Conservation (phyloP, 2,888 invertebrate genomes). For the Opisthograptis luteolata region DNA sequence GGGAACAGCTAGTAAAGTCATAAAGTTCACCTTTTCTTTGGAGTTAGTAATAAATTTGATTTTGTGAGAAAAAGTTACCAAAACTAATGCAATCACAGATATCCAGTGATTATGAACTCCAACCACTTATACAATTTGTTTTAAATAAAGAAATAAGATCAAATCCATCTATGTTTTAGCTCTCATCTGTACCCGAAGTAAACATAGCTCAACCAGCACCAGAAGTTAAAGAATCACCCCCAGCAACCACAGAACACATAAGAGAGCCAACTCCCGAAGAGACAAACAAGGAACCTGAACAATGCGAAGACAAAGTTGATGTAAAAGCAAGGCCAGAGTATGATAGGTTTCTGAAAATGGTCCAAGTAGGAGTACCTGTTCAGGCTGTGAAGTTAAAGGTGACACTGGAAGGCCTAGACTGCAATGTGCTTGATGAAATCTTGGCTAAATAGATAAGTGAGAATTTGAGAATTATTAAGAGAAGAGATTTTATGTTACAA, state of each 20-base stretch:
- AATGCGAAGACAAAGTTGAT: slow-evolving; percentile 13
- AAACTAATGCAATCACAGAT: no score
- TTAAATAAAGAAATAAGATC: no score
- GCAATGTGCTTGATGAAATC: slow-evolving; percentile 86
- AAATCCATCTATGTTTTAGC: no score
- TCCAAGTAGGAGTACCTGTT: slow-evolving; percentile 94
- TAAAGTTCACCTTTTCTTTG: no score
- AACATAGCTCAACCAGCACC: slow-evolving; percentile 41
- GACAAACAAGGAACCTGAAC: slow-evolving; percentile 9
- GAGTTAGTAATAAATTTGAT: no score
- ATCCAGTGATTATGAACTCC: neutral
- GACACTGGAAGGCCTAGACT: slow-evolving; percentile 91
- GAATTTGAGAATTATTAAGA: no score
- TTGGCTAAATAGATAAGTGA: slow-evolving; percentile 48
- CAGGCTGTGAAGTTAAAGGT: slow-evolving; percentile 93
- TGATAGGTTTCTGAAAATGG: slow-evolving; percentile 93
- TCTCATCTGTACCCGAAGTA: slow-evolving; percentile 81
- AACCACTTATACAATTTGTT: neutral
- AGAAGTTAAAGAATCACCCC: slow-evolving; percentile 22
- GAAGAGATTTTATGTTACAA: slow-evolving; percentile 13
- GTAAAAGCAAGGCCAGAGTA: slow-evolving; percentile 86
- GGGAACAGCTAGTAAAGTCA: no score
- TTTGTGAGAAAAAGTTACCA: no score
- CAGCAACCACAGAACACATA: slow-evolving; percentile 18
- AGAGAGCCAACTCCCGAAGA: slow-evolving; percentile 15